phyloP scores from a whole-genome alignment of 2,797 vertebrate genomes.

The Pseudochromis fuscus region DNA sequence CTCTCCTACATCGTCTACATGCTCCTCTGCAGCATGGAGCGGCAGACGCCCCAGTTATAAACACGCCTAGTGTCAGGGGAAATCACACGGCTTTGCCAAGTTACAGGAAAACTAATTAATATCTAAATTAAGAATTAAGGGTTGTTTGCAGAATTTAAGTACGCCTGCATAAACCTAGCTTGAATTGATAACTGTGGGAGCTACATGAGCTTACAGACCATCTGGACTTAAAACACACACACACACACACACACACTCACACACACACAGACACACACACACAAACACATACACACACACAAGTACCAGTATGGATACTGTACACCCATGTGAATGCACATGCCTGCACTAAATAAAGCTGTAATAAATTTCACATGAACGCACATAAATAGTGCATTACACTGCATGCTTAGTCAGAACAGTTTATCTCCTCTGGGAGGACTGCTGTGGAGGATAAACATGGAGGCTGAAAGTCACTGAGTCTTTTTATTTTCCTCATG shows the following conservation, averaged over 20 bases:
- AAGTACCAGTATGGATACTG: slow-evolving; percentile 17
- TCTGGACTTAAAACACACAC: slow-evolving; percentile 59
- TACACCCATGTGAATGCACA: slow-evolving; percentile 33
- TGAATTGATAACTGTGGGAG: slow-evolving; percentile 51
- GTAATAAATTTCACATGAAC: slow-evolving; percentile 63
- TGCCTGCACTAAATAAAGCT: slow-evolving; percentile 44
- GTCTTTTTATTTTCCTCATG: slow-evolving; percentile 18
- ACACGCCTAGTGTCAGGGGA: slow-evolving; percentile 65
- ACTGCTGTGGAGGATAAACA: slow-evolving; percentile 21
- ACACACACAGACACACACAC: slow-evolving; percentile 15
- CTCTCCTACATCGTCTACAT: slow-evolving; percentile 46
- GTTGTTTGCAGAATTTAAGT: slow-evolving; percentile 73
- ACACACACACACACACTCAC: slow-evolving; percentile 11
- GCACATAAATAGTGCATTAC: slow-evolving; percentile 67
- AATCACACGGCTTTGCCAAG: slow-evolving; percentile 74
- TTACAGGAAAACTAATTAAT: slow-evolving; percentile 78
- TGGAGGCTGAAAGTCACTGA: slow-evolving; percentile 19
- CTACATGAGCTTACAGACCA: slow-evolving; percentile 55
- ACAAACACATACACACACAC: slow-evolving; percentile 12
- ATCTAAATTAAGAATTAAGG: slow-evolving; percentile 79
- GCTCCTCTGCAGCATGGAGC: slow-evolving; percentile 48
- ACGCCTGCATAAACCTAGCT: slow-evolving; percentile 55
- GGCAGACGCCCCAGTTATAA: slow-evolving; percentile 59
- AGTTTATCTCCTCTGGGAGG: slow-evolving; percentile 27
- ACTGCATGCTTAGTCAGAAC: slow-evolving; percentile 50